Evolutionary conservation across 2,113 vertebrate species (phyloP).

Genomic region (Daboia siamensis): DNA sequence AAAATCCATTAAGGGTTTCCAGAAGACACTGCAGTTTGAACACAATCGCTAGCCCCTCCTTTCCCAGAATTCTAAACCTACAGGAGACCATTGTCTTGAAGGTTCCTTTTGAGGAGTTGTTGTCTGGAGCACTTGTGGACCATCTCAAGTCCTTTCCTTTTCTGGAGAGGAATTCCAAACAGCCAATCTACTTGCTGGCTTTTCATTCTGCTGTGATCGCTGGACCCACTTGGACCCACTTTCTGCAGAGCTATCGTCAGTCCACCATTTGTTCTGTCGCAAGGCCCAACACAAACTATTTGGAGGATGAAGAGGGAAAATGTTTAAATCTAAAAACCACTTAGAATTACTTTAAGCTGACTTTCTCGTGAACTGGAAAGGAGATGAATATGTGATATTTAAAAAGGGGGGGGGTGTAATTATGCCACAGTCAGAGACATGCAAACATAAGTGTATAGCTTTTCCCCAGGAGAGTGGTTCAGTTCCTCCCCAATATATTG

Average conservation of each 20-base stretch:
- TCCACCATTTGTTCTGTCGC: not conserved
- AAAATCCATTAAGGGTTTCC: not conserved
- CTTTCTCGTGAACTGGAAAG: not conserved
- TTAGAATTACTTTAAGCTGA: not conserved
- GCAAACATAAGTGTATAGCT: not conserved
- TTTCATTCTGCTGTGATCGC: not conserved
- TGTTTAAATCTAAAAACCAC: not conserved
- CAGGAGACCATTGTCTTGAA: not conserved
- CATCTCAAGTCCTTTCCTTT: not conserved
- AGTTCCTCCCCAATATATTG: not conserved
- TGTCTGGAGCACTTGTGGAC: not conserved
- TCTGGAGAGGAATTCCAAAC: not conserved
- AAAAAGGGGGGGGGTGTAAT: not conserved
- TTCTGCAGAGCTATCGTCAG: not conserved
- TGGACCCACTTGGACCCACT: not conserved
- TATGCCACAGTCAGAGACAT: not conserved
- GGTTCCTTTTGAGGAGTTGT: not conserved
- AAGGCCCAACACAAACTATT: not conserved
- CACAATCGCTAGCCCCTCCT: not conserved
- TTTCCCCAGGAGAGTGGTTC: not conserved
- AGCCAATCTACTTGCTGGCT: not conserved
- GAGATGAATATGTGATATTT: not conserved
- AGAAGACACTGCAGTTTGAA: not conserved
- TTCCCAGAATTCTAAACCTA: not conserved
- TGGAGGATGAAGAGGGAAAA: not conserved